Evolutionary conservation across 2,888 invertebrate genomes (phyloP).

Genomic region (Neoascia interrupta): DNA sequence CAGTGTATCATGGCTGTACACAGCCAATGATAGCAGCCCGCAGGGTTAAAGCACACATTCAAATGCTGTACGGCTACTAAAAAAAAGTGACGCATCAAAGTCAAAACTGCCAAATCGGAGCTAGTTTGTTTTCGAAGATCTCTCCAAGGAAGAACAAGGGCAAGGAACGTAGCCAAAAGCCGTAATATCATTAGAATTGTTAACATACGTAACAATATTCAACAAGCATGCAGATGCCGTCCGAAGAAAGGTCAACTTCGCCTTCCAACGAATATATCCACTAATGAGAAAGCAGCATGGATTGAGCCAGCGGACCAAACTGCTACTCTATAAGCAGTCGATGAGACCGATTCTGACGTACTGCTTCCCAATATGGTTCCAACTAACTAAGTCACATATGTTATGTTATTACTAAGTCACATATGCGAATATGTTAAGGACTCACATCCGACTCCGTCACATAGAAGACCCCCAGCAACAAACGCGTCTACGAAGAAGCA

Average conservation of each 20-base stretch:
- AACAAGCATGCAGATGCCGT: not conserved
- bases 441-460: too few species aligned
- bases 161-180: not conserved
- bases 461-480: too few species aligned
- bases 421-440: too few species aligned
- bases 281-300: not conserved
- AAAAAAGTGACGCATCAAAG: not conserved
- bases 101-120: not conserved
- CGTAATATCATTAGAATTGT: not conserved
- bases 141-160: not conserved
- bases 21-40: too few species aligned
- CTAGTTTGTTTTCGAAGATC: not conserved
- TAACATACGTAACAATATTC: not conserved
- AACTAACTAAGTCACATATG: too few species aligned
- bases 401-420: too few species aligned
- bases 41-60: too few species aligned
- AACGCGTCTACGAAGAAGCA: too few species aligned
- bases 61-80: too few species aligned
- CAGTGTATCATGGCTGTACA: too few species aligned
- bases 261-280: not conserved
- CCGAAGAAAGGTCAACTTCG: not conserved
- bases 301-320: not conserved
- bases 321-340: not conserved
- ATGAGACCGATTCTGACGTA: not conserved
- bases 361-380: not conserved